These are phyloP conservation scores for Sorex fumeus DNA, from an alignment of 2,113 vertebrate species.

Conservation along the genomic window DNA sequence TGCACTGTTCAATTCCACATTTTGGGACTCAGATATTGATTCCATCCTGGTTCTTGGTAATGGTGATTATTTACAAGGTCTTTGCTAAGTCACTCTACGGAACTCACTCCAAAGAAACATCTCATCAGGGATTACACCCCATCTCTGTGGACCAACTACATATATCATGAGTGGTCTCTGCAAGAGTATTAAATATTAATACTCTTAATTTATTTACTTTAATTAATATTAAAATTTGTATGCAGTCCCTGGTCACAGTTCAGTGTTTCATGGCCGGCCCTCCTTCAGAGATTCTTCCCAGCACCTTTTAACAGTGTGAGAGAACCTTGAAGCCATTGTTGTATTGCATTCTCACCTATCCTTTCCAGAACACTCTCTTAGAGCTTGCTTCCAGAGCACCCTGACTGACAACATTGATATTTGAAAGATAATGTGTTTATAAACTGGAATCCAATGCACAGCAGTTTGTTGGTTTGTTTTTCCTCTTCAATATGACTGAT, in stretches of 20 bases:
- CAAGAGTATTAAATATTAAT: not conserved
- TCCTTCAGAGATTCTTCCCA: not conserved
- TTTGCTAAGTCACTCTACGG: not conserved
- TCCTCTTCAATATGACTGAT: constrained; percentile 18
- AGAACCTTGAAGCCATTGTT: not conserved
- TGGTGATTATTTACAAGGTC: not conserved
- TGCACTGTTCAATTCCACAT: not conserved
- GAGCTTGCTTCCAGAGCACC: not conserved
- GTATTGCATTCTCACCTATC: not conserved
- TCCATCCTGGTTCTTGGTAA: not conserved
- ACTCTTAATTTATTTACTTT: too few relatives aligned
- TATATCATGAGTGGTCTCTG: not conserved
- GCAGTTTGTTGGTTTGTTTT: not conserved
- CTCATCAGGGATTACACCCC: not conserved
- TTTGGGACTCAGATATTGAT: not conserved
- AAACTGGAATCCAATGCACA: constrained; percentile 11
- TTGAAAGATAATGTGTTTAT: constrained; percentile 49
- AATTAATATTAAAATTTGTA: too few relatives aligned
- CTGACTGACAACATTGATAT: not conserved
- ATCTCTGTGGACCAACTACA: not conserved
- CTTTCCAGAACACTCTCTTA: not conserved
- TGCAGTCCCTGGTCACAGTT: not conserved
- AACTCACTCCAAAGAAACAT: not conserved
- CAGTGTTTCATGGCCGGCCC: not conserved
- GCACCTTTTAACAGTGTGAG: not conserved